These are phyloP conservation scores for Carcina quercana DNA, from an alignment of 2,888 invertebrate species.

Conservation along the genomic window DNA sequence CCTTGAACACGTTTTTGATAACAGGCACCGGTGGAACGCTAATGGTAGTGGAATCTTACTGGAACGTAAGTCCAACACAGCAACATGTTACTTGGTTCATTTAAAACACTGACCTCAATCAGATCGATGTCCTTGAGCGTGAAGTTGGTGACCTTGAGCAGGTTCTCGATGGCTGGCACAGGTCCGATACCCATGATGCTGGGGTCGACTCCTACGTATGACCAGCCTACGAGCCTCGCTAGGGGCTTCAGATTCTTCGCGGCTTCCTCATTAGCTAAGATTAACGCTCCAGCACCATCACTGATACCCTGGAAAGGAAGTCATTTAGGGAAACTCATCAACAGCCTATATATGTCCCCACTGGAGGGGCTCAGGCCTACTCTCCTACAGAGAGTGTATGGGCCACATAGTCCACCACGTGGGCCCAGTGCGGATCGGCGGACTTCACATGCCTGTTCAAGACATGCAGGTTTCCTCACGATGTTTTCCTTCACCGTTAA, in stretches of 20 bases:
- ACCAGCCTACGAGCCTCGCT: conserved; percentile 92
- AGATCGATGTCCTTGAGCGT: conserved; percentile 92
- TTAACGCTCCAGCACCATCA: conserved; percentile 96
- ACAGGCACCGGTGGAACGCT: not conserved
- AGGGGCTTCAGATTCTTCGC: conserved; percentile 90
- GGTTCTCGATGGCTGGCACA: conserved; percentile 91
- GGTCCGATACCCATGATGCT: conserved; percentile 99
- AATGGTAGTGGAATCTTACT: not conserved
- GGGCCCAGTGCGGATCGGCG: too few relatives aligned
- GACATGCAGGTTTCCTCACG: too few relatives aligned
- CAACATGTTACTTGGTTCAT: too few relatives aligned
- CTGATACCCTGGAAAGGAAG: conserved; percentile 84
- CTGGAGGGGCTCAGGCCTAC: too few relatives aligned
- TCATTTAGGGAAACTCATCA: too few relatives aligned
- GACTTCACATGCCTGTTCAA: too few relatives aligned
- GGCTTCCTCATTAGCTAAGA: conserved; percentile 94
- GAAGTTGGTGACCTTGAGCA: conserved; percentile 86
- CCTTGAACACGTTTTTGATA: too few relatives aligned
- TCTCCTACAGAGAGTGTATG: too few relatives aligned
- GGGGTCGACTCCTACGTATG: conserved; percentile 96
- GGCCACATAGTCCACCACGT: too few relatives aligned
- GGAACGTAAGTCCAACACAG: not conserved
- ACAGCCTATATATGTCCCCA: too few relatives aligned
- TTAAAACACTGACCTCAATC: conserved; percentile 81
- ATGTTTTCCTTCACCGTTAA: too few relatives aligned